Evolutionary conservation across 1,140 invertebrate genomes (phyloP), one percentile per base, ranked within the genome.

Genomic region (Platorchestia sp.): DNA sequence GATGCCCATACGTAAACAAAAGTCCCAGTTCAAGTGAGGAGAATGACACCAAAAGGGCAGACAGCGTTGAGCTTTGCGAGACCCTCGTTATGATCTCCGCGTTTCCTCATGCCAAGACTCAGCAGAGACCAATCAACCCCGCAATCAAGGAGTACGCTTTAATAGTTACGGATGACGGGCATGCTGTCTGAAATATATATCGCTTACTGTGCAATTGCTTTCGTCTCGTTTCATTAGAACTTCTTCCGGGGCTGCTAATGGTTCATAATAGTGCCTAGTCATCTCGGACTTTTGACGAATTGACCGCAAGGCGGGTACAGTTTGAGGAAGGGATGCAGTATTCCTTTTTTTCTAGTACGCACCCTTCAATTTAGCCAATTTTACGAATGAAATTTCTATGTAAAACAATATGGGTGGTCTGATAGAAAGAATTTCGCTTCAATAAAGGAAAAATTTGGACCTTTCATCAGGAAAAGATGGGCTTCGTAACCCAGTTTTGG

Each of bases 101-200:
- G 59, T 27, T 75, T 75, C 59, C 59, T 75, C 59, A 75, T 75
- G 14, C 10, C 59, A 10, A 36, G 1, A 75, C 59, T 14, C 59
- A 75, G 59, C 27, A 27, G 36, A 27, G 59, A 36, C 59, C 59
- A 75, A 75, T 75, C 10, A 36, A 75, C 59, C 59, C 59, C 36
- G 27, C 27, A 75, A 75, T 75, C 14, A 75, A 75, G 59, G 59
- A 10, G 10, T 27, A 22, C 59, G 59, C 27, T 75, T 75, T 75
- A 75, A 75, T 75, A 75, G 59, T 75, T 75, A 75, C 59, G 27
- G 59, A 75, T 75, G 59, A 75, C 59, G 27, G 10, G 27, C 59
- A 75, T 75, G 59, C 59, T 75, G 59, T 22, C 59, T 75, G 59
- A 75, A 75, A 75, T 75, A 75, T 75, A 75, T 75, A 75, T 75